Percentiles rank a stretch among this genome's conserved stretches.
Conservation (phyloP, 2,888 invertebrate species). For the Agrochola lota region DNA sequence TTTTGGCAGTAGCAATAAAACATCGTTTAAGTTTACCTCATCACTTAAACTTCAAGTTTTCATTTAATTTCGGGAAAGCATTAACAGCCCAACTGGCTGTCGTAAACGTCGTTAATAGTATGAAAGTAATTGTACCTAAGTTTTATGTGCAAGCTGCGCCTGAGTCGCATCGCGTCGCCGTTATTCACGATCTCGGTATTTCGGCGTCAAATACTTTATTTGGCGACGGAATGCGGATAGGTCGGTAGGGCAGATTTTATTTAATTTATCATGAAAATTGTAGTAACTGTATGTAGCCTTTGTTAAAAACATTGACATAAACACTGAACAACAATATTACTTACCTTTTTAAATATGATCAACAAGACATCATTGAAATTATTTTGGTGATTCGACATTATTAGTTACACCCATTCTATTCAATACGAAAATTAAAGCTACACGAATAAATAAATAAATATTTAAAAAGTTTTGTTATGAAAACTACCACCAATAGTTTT, state of each 20-base stretch:
- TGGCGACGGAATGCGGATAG: too few species aligned
- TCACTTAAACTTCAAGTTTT: background rate
- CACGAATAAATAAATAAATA: background rate
- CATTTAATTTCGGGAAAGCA: conserved; percentile 7
- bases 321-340: background rate
- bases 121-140: conserved; percentile 31
- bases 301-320: background rate
- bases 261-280: background rate
- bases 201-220: background rate
- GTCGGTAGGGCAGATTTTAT: background rate
- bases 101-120: conserved; percentile 31
- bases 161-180: background rate
- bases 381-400: background rate
- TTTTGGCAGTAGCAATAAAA: background rate
- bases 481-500: background rate
- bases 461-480: background rate
- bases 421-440: background rate
- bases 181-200: background rate
- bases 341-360: background rate
- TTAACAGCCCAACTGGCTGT: conserved; percentile 5
- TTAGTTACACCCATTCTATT: background rate
- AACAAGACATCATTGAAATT: background rate
- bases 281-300: background rate
- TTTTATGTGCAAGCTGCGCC: conserved; percentile 31
- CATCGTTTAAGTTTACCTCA: background rate